Percentiles rank a stretch among this genome's conserved stretches.
phyloP scores from a whole-genome alignment of 2,113 vertebrate genomes.

The Condylura cristata region DNA sequence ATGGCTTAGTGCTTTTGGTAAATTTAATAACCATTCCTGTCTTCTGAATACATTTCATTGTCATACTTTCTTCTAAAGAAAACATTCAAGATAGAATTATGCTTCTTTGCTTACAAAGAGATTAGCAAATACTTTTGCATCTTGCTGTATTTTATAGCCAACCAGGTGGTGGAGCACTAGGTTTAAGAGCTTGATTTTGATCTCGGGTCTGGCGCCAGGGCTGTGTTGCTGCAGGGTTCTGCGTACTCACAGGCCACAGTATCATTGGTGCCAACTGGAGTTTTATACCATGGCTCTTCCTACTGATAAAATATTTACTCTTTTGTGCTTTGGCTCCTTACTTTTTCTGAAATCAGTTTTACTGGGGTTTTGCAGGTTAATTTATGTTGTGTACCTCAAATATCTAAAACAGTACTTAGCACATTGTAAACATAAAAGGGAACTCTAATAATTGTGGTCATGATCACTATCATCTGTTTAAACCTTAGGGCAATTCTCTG shows the following conservation, averaged over 20 bases:
- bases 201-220: neutral
- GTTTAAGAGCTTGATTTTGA: neutral
- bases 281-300: neutral
- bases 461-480: neutral
- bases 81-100: neutral
- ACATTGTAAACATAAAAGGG: neutral
- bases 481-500: neutral
- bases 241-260: accelerated
- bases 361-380: neutral
- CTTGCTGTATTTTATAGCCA: neutral
- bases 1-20: neutral
- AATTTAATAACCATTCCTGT: neutral
- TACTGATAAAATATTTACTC: neutral
- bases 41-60: neutral
- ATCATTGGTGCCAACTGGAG: neutral
- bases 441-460: neutral
- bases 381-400: neutral
- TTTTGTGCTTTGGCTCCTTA: neutral
- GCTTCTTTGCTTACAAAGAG: neutral
- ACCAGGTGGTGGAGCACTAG: neutral
- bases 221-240: accelerated
- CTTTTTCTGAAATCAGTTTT: neutral
- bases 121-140: neutral
- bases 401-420: neutral
- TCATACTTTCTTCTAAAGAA: neutral